These are phyloP conservation scores for Arctopsyche grandis DNA, from an alignment of 1,140 invertebrate genomes.

Conservation along the genomic window DNA sequence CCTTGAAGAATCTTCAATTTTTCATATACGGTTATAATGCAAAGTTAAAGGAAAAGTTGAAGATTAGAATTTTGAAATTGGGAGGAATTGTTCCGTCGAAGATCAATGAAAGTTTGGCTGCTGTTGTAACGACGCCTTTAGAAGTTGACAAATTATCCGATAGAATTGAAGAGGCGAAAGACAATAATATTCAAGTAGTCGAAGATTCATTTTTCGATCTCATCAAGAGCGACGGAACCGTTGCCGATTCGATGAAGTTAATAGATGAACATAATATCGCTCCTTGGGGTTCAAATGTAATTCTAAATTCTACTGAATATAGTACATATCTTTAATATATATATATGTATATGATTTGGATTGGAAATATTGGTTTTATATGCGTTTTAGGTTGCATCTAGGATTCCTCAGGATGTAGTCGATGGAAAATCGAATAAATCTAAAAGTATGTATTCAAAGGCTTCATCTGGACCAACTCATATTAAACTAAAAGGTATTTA, in stretches of 20 bases:
- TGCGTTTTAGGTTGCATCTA: slow-evolving; percentile 63
- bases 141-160: slow-evolving; percentile 76
- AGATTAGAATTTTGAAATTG: slow-evolving; percentile 74
- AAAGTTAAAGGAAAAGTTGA: slow-evolving; percentile 72
- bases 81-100: slow-evolving; percentile 80
- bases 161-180: slow-evolving; percentile 75
- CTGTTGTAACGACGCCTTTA: slow-evolving; percentile 78
- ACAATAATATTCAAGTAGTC: slow-evolving; percentile 80
- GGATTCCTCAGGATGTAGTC: slow-evolving; percentile 68
- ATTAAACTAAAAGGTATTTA: slow-evolving; percentile 81
- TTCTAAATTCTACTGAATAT: slow-evolving; percentile 54
- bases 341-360: neutral
- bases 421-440: slow-evolving; percentile 69
- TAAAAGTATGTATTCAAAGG: slow-evolving; percentile 75
- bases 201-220: slow-evolving; percentile 73
- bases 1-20: slow-evolving; percentile 84
- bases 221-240: slow-evolving; percentile 67
- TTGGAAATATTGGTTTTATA: slow-evolving; percentile 7
- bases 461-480: slow-evolving; percentile 74
- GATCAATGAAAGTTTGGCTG: slow-evolving; percentile 74
- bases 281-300: slow-evolving; percentile 85
- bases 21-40: slow-evolving; percentile 74
- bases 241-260: slow-evolving; percentile 69
- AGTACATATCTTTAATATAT: slow-evolving; percentile 1
- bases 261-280: slow-evolving; percentile 80